Base-by-base conservation (phyloP, 2,797 vertebrate species). In the Anguilla obscura region DNA sequence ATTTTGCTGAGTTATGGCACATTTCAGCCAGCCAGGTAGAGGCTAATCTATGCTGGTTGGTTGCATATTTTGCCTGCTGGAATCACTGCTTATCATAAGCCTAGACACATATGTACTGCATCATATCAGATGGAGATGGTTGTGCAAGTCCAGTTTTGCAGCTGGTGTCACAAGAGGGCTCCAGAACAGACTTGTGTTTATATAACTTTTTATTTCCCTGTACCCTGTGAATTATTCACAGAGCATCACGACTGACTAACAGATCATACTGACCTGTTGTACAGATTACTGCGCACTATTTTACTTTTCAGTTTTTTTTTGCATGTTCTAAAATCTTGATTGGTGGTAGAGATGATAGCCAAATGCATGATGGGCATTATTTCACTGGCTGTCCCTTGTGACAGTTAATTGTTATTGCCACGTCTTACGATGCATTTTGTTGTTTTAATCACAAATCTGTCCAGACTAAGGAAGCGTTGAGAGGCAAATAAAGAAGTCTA, bases 111-210 rank as follows among this genome's bases (percentile, higher is more conserved):
- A 8, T 71, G n/a, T 30, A 30, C 24, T 40, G 4, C 9, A 14
- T 16, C 71, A 14, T 40, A 40, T 14, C 14, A 76, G 66, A 27
- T 71, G 33, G 33, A 76, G 71, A 76, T 36, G 8, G n/a, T 74
- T 66, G 21, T 66, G 63, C 27, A 74, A 12, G 33, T 76, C 30
- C 12, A 76, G 71, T 40, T 24, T 48, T 30, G 33, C 33, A 58
- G 21, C 52, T 85, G 27, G 16, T 21, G 33, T 27, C 33, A 85
- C 84, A 66, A 85, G 84, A 63, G 84, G 84, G 56, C 84, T 85
- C 84, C 56, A 63, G 48, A 85, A 24, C 56, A 54, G 16, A 3
- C 76, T 21, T 45, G 8, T 36, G 33, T 83, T n/a, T 18, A n/a
- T 84, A 14, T 56, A 54, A n/a, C 50, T 10, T 84, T 12, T 54